Evolutionary conservation across 2,113 vertebrate species (phyloP).

Genomic region (Bucco capensis): DNA sequence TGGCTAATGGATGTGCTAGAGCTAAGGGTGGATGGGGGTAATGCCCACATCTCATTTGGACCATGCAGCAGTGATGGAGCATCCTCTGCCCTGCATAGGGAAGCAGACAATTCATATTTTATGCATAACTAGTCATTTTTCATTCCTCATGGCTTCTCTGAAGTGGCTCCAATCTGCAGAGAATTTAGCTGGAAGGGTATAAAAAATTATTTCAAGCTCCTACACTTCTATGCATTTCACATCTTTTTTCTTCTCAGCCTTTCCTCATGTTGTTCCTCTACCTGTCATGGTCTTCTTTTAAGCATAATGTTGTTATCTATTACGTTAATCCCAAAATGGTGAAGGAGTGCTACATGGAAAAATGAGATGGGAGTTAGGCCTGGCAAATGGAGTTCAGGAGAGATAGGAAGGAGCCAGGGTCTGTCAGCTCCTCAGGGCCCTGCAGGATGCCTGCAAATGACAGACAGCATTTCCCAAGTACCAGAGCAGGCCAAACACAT

Average conservation of each 20-base stretch:
- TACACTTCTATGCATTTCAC: background rate
- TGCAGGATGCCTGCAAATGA: constrained; percentile 28
- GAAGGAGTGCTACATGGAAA: background rate
- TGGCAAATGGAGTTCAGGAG: constrained; percentile 25
- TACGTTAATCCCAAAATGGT: constrained; percentile 27
- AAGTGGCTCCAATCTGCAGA: background rate
- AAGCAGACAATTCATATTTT: background rate
- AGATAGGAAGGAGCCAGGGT: constrained; percentile 56
- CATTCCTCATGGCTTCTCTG: rapidly evolving
- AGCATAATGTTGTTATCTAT: background rate
- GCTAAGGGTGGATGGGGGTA: background rate
- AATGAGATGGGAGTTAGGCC: constrained; percentile 23
- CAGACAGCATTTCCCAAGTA: constrained; percentile 57
- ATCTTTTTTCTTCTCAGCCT: background rate
- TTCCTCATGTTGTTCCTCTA: background rate
- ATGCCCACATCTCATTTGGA: background rate
- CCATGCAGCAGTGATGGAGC: background rate
- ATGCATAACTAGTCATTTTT: background rate
- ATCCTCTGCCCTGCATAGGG: rapidly evolving
- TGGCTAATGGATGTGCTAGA: background rate
- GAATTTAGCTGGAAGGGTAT: background rate
- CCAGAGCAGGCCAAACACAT: constrained; percentile 48
- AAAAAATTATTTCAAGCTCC: background rate
- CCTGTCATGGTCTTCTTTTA: background rate
- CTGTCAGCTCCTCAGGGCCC: constrained; percentile 48